A percentile compares a stretch with the other conserved stretches of the same genome.
Conservation (phyloP, 2,888 invertebrate genomes). For the Sepiola atlantica region DNA sequence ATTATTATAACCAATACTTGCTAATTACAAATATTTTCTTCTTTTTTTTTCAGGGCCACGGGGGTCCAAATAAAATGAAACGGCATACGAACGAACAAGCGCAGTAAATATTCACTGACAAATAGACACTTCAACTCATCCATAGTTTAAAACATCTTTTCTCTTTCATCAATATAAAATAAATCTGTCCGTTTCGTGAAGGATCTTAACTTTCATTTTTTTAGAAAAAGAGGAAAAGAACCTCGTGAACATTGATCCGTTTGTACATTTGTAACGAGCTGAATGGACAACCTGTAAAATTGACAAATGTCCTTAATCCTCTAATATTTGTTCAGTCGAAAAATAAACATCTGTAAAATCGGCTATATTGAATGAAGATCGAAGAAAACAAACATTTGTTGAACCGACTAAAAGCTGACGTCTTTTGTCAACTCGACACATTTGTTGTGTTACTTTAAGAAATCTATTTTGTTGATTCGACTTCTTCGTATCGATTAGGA, state of each 20-base stretch:
- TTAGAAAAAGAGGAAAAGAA: background rate
- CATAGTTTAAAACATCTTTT: no score
- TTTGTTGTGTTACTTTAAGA: no score
- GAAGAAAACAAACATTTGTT: background rate
- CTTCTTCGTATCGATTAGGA: background rate
- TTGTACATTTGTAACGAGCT: no score
- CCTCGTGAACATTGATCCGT: no score
- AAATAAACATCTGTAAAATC: background rate
- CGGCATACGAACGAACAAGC: background rate
- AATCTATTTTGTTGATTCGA: background rate
- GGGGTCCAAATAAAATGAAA: background rate
- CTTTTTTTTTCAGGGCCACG: background rate
- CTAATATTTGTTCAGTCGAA: background rate
- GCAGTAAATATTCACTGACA: background rate
- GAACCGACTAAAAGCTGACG: no score
- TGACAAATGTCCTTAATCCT: background rate
- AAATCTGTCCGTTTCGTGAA: background rate
- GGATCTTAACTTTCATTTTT: background rate
- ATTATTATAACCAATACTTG: background rate
- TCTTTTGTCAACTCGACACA: no score
- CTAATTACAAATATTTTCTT: background rate
- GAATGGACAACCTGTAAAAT: background rate
- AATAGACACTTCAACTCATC: background rate
- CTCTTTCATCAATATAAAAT: no score
- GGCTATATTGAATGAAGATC: background rate